phyloP scores from a whole-genome alignment of 2,113 vertebrate species.

The Micronisus gabar region DNA sequence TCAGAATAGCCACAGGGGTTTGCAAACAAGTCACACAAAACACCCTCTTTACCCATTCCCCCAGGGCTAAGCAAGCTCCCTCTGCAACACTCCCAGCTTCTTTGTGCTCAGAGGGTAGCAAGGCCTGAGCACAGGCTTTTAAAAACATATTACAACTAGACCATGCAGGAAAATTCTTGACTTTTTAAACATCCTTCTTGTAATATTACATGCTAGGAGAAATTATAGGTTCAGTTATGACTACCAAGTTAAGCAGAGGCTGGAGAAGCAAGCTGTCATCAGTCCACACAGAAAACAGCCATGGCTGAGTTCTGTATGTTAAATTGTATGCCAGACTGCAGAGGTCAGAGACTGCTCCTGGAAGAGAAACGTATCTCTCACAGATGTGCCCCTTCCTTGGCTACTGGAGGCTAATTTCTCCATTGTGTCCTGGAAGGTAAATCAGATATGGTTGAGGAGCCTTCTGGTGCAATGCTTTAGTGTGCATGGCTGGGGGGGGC shows the following conservation, averaged over 20 bases:
- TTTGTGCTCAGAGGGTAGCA: not conserved
- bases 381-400: not conserved
- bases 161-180: not conserved
- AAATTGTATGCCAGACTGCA: not conserved
- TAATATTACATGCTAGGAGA: not conserved
- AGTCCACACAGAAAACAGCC: not conserved
- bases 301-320: not conserved
- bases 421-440: not conserved
- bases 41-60: constrained; percentile 5
- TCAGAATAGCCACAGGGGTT: constrained; percentile 24
- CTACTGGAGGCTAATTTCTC: not conserved
- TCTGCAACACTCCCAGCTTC: not conserved
- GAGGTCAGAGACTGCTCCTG: not conserved
- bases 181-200: not conserved
- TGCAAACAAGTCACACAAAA: constrained; percentile 25
- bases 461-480: not conserved
- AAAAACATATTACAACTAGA: not conserved
- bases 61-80: not conserved
- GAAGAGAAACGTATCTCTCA: not conserved
- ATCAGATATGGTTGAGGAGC: not conserved
- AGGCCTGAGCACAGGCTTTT: not conserved
- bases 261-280: not conserved
- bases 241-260: not conserved
- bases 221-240: not conserved
- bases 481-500: not conserved